A percentile compares a stretch with the other conserved stretches of the same genome.
Conservation (phyloP, 1,140 invertebrate species). For the Microplitis demolitor region DNA sequence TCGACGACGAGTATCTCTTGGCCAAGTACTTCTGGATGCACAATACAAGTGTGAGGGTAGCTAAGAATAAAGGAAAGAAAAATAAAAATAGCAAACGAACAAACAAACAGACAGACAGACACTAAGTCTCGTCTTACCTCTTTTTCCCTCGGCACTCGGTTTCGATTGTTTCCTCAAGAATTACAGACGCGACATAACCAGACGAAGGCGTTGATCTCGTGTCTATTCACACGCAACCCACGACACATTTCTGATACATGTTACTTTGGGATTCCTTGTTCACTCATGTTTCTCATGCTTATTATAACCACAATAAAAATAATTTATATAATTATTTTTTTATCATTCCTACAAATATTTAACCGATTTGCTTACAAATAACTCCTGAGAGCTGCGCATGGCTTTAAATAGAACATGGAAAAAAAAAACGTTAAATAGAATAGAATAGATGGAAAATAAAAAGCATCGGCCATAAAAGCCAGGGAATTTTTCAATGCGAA, state of each 20-base stretch:
- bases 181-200: conserved; percentile 22
- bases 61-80: neutral
- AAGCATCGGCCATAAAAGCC: conserved; percentile 25
- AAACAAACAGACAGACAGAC: conserved; percentile 11
- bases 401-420: conserved; percentile 28
- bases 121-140: no score
- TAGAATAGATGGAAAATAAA: conserved; percentile 34
- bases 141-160: neutral
- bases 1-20: no score
- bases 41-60: neutral
- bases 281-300: neutral
- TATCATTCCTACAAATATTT: no score
- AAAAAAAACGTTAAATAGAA: no score
- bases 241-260: conserved; percentile 29
- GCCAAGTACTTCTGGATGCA: neutral
- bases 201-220: conserved; percentile 37
- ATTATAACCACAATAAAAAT: no score
- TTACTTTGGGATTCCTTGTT: neutral
- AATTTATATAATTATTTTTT: no score
- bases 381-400: no score
- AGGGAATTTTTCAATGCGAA: conserved; percentile 25
- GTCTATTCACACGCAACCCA: conserved; percentile 49
- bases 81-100: neutral
- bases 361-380: neutral
- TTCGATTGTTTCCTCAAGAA: neutral